Evolutionary conservation across 2,797 vertebrate genomes (phyloP).

Genomic region (Artibeus lituratus): DNA sequence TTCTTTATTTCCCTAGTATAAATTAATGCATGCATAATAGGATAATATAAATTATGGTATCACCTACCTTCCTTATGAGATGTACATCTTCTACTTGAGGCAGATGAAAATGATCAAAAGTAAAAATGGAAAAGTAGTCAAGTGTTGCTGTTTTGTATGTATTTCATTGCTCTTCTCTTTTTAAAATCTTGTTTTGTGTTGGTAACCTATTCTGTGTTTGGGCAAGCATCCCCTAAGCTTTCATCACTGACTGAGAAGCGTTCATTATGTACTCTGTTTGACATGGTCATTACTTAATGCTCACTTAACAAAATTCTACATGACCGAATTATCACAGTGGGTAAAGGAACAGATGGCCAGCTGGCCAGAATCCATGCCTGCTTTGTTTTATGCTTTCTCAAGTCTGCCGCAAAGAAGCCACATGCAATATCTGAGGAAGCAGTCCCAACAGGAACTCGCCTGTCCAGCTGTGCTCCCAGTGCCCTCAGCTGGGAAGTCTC

Average conservation of each 20-base stretch:
- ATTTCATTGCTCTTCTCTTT: not conserved
- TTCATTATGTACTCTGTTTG: constrained; percentile 58
- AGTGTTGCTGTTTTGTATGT: not conserved
- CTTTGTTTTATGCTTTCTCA: constrained; percentile 61
- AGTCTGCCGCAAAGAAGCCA: constrained; percentile 52
- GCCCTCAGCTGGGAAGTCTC: not conserved
- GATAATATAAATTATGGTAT: not conserved
- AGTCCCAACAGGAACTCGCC: not conserved
- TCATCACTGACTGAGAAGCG: constrained; percentile 62
- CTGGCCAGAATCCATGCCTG: constrained; percentile 57
- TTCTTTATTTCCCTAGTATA: not conserved
- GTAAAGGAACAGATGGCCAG: constrained; percentile 62
- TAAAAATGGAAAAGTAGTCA: not conserved
- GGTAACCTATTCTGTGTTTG: constrained; percentile 46
- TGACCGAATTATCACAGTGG: constrained; percentile 73
- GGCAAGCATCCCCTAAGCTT: constrained; percentile 28
- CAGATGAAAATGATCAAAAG: not conserved
- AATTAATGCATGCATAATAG: not conserved
- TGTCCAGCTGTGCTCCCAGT: constrained; percentile 38
- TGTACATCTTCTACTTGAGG: not conserved
- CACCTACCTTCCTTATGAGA: not conserved
- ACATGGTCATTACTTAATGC: constrained; percentile 74
- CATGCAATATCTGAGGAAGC: constrained; percentile 19
- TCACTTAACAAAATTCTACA: constrained; percentile 63
- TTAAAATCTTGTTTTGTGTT: not conserved